phyloP scores from a whole-genome alignment of 2,797 vertebrate species.

The Catostomus latipinnis region DNA sequence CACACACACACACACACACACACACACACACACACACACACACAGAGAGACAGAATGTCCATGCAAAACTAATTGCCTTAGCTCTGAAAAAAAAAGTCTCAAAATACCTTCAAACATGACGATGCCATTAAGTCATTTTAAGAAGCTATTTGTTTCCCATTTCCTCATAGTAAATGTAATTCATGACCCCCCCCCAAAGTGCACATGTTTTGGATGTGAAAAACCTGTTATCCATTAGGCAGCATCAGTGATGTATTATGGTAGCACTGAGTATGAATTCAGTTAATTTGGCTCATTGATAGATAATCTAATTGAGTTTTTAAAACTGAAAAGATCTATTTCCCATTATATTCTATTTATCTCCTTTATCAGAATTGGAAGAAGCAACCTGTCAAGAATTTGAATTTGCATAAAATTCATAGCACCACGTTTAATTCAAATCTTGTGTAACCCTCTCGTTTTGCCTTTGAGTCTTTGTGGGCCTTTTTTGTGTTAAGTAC shows the following conservation, averaged over 20 bases:
- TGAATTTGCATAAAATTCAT: conserved; percentile 11
- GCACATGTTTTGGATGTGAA: conserved; percentile 50
- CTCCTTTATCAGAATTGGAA: background rate
- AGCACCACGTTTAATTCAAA: background rate
- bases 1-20: no score
- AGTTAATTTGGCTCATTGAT: conserved; percentile 2
- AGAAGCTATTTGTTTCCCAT: conserved; percentile 60
- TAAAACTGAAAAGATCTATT: background rate
- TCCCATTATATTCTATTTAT: conserved; percentile 4
- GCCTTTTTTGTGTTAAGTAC: background rate
- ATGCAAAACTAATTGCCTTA: conserved; percentile 43
- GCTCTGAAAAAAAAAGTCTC: conserved; percentile 50
- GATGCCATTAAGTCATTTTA: conserved; percentile 54
- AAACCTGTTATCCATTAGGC: conserved; percentile 51
- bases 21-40: no score
- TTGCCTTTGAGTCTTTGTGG: conserved; percentile 1
- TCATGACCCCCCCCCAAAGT: background rate
- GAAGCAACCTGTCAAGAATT: conserved; percentile 11
- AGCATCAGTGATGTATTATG: conserved; percentile 14
- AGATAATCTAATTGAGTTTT: conserved; percentile 7
- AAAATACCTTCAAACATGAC: conserved; percentile 51
- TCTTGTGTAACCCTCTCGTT: conserved; percentile 1
- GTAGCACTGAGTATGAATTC: background rate
- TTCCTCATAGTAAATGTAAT: conserved; percentile 53
- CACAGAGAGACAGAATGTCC: background rate